A percentile compares a stretch with the other conserved stretches of the same genome.
phyloP scores from a whole-genome alignment of 2,888 invertebrate species.

The Dynastes tityus region DNA sequence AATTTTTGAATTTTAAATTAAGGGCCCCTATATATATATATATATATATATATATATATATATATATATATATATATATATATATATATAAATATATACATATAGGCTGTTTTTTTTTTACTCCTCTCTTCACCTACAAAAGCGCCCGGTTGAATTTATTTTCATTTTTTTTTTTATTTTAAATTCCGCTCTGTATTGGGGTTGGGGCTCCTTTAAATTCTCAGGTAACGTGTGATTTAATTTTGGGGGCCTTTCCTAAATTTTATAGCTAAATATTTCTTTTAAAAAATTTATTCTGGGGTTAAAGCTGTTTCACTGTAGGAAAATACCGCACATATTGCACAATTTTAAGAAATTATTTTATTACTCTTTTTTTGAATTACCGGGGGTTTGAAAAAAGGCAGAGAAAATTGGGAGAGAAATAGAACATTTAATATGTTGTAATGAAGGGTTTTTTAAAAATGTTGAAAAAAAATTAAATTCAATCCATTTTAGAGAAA shows the following conservation, averaged over 20 bases:
- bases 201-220: constrained; percentile 52
- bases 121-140: constrained; percentile 33
- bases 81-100: constrained; percentile 40
- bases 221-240: constrained; percentile 49
- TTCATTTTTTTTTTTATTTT: constrained; percentile 52
- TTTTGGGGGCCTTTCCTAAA: constrained; percentile 52
- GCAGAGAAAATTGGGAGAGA: too few species aligned
- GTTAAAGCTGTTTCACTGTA: neutral
- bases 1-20: constrained; percentile 61
- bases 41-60: too few species aligned
- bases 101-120: constrained; percentile 48
- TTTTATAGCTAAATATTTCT: constrained; percentile 48
- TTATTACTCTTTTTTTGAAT: too few species aligned
- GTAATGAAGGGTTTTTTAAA: too few species aligned
- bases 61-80: too few species aligned
- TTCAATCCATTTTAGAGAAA: too few species aligned
- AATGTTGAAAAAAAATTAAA: too few species aligned
- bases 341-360: too few species aligned
- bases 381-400: too few species aligned
- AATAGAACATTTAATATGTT: too few species aligned
- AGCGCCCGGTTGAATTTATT: constrained; percentile 24
- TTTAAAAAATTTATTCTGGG: constrained; percentile 35
- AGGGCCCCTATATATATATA: constrained; percentile 52
- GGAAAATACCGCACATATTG: too few species aligned
- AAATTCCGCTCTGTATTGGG: constrained; percentile 50